Percentiles rank a stretch among this genome's conserved stretches.
Evolutionary conservation across 2,113 vertebrate genomes (phyloP).

Genomic region (Hiodon alosoides): DNA sequence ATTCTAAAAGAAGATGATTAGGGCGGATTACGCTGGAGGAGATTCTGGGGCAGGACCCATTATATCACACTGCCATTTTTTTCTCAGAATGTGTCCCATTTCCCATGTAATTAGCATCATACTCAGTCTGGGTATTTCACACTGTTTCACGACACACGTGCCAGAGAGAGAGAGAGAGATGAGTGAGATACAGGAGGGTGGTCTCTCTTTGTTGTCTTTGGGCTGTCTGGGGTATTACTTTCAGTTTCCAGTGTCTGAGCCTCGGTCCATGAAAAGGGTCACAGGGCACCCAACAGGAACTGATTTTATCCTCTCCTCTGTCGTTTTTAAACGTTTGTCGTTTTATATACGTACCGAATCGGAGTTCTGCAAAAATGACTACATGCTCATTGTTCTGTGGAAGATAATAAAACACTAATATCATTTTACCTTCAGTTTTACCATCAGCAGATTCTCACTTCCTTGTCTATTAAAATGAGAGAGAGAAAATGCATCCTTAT

Average conservation of each 20-base stretch:
- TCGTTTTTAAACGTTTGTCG: slow-evolving; percentile 26
- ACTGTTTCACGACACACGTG: slow-evolving; percentile 8
- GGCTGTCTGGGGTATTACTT: slow-evolving; percentile 38
- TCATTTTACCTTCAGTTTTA: too few relatives aligned
- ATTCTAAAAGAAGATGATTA: neutral
- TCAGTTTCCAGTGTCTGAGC: slow-evolving; percentile 33
- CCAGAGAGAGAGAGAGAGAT: neutral
- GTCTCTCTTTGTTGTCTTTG: slow-evolving; percentile 32
- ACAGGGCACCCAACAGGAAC: slow-evolving; percentile 28
- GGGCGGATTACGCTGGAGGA: neutral
- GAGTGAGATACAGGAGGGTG: slow-evolving; percentile 11
- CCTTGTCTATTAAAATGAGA: too few relatives aligned
- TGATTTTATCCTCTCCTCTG: slow-evolving; percentile 27
- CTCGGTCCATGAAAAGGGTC: slow-evolving; percentile 30
- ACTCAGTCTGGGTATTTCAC: slow-evolving; percentile 12
- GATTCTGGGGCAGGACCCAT: neutral
- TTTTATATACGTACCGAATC: slow-evolving; percentile 10
- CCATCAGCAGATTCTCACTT: too few relatives aligned
- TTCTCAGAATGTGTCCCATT: slow-evolving; percentile 3
- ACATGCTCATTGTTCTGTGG: slow-evolving; percentile 21
- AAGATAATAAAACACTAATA: slow-evolving; percentile 3
- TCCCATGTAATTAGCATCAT: slow-evolving; percentile 15
- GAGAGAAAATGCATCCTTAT: too few relatives aligned
- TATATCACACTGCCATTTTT: neutral
- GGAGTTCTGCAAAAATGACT: slow-evolving; percentile 17